Base-by-base conservation (phyloP, 2,797 vertebrate species). In the Silurus aristotelis region DNA sequence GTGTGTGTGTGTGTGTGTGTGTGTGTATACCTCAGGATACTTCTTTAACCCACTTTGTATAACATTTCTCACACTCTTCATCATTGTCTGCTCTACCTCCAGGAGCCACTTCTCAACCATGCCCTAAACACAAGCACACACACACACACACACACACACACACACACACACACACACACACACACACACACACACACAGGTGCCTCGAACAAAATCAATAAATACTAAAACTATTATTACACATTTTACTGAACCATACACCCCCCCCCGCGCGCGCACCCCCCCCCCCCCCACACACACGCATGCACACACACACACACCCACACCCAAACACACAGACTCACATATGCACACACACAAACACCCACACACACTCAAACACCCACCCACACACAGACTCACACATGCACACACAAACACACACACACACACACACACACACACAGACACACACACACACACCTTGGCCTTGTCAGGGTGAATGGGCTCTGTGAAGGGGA, bases 21-120 rank as follows among this genome's bases (percentile, higher is more conserved):
- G 19, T 56, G 48, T 92, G 12, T 72, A 43, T 93, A 98, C 97
- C 96, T 97, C 61, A 3, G 87, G 70, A 68, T 98, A 98, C 43
- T 93, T 95, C 90, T 87, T 90, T 64, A 97, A 90, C 86, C 96
- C 96, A 56, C 94, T 90, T 86, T 94, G 87, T 86, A 98, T 94
- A 73, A 98, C 96, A 38, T 96, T 91, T 89, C 88, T 93, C 84
- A 98, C 91, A 82, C 97, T 98, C 86, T 85, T 89, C 17, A 98
- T 89, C 97, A 98, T 99, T 61, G 94, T 90, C 43, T 93, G 91
- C 91, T 99, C 98, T 85, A 99, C 97, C 89, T 98, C 95, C 88
- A 93, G 92, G 68, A 99, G 95, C 97, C 97, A 99, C 89, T 97
- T 98, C 90, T 98, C 98, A 70, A 99, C 97, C 97, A 98, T 98